These are phyloP conservation scores for Bostrychus sinensis DNA, from an alignment of 2,113 vertebrate species.

Conservation along the genomic window DNA sequence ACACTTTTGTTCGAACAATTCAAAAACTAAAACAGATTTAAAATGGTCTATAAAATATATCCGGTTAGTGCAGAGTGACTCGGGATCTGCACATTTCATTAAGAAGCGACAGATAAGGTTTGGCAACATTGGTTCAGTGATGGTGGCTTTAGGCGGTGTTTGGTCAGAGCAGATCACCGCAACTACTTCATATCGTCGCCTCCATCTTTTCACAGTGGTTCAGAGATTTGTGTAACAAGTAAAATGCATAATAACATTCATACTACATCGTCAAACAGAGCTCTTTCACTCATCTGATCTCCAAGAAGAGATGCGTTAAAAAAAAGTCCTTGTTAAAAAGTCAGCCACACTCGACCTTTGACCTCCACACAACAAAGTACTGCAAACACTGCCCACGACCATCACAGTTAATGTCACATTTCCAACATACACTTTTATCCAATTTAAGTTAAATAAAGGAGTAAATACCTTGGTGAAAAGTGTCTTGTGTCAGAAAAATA, in stretches of 20 bases:
- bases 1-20: conserved; percentile 30
- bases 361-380: conserved; percentile 34
- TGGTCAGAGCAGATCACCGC: conserved; percentile 27
- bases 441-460: conserved; percentile 50
- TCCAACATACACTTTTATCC: conserved; percentile 37
- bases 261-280: conserved; percentile 16
- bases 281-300: conserved; percentile 41
- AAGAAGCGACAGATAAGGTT: conserved; percentile 53
- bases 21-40: conserved; percentile 37
- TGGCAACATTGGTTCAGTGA: conserved; percentile 30
- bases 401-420: conserved; percentile 36
- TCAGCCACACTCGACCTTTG: conserved; percentile 13
- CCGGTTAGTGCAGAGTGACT: conserved; percentile 52
- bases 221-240: conserved; percentile 37
- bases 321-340: not conserved
- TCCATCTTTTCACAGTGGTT: conserved; percentile 63
- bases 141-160: conserved; percentile 18
- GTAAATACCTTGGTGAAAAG: conserved; percentile 58
- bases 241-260: conserved; percentile 37
- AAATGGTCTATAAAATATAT: conserved; percentile 60
- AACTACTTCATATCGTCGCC: conserved; percentile 46
- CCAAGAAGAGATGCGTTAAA: conserved; percentile 38
- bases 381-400: conserved; percentile 33
- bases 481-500: conserved; percentile 64
- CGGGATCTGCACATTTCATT: conserved; percentile 54